phyloP scores from a whole-genome alignment of 30 jellyfish, hydroid and myxozoan genomes.

The Catostylus mosaicus region DNA sequence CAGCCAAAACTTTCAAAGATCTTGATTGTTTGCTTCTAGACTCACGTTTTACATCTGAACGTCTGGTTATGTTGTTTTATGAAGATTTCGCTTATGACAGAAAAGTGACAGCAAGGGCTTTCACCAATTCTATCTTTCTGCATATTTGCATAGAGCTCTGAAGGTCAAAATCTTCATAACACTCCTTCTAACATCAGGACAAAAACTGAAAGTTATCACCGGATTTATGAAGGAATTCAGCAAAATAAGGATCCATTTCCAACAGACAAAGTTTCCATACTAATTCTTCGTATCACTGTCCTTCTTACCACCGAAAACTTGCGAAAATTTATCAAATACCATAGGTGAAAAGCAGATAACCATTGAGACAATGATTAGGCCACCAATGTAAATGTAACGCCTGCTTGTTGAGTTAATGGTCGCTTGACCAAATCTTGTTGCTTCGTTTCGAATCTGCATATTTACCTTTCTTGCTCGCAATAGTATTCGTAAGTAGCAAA shows the following conservation, averaged over 20 bases:
- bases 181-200: background rate
- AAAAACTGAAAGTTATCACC: slow-evolving; percentile 11
- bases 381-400: slow-evolving; percentile 18
- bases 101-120: too few species aligned
- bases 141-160: background rate
- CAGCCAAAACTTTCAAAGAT: too few species aligned
- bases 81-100: too few species aligned
- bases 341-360: slow-evolving; percentile 30
- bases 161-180: background rate
- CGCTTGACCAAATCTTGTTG: slow-evolving; percentile 5
- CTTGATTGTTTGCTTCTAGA: too few species aligned
- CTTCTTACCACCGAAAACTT: background rate
- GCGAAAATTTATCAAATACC: background rate
- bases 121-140: too few species aligned
- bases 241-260: slow-evolving; percentile 15
- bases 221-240: slow-evolving; percentile 37
- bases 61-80: too few species aligned
- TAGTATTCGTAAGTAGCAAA: slow-evolving; percentile 32
- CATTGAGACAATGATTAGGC: slow-evolving; percentile 19
- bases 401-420: background rate
- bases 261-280: background rate
- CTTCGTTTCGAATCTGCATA: background rate
- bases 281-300: background rate
- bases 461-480: slow-evolving; percentile 7
- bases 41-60: too few species aligned